phyloP scores from a whole-genome alignment of 2,113 vertebrate species.

The Camelus dromedarius region DNA sequence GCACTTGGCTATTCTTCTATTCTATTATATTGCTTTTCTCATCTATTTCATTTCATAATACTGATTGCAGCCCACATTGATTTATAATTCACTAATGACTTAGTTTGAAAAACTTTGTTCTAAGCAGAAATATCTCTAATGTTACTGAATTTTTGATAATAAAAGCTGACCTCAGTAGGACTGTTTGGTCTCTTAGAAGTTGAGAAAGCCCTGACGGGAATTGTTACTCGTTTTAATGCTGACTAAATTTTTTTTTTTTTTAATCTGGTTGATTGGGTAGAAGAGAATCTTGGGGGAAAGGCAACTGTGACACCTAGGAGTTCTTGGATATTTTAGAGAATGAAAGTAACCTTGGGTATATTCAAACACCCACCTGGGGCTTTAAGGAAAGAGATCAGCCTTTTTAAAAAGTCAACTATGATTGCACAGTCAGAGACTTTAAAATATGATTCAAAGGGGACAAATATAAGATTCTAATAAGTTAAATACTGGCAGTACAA shows the following conservation, averaged over 20 bases:
- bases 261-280: not conserved
- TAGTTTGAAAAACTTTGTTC: slow-evolving; percentile 27
- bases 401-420: slow-evolving; percentile 26
- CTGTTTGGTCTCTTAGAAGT: not conserved
- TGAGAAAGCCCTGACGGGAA: slow-evolving; percentile 28
- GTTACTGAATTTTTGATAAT: not conserved
- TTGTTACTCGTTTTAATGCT: not conserved
- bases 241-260: not conserved
- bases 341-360: not conserved
- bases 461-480: not conserved
- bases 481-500: slow-evolving; percentile 33
- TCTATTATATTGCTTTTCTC: not conserved
- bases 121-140: not conserved
- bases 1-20: not conserved
- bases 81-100: slow-evolving; percentile 39
- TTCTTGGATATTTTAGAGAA: not conserved
- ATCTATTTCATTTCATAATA: slow-evolving; percentile 8
- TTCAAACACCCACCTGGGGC: not conserved
- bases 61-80: not conserved
- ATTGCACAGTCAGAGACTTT: not conserved
- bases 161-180: not conserved
- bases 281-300: not conserved
- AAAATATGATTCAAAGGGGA: slow-evolving; percentile 15
- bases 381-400: not conserved
- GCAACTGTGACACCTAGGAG: not conserved